Percentiles rank a stretch among this genome's conserved stretches.
These are phyloP conservation scores for Perizoma affinitatum DNA, from an alignment of 2,888 invertebrate genomes.

Conservation along the genomic window DNA sequence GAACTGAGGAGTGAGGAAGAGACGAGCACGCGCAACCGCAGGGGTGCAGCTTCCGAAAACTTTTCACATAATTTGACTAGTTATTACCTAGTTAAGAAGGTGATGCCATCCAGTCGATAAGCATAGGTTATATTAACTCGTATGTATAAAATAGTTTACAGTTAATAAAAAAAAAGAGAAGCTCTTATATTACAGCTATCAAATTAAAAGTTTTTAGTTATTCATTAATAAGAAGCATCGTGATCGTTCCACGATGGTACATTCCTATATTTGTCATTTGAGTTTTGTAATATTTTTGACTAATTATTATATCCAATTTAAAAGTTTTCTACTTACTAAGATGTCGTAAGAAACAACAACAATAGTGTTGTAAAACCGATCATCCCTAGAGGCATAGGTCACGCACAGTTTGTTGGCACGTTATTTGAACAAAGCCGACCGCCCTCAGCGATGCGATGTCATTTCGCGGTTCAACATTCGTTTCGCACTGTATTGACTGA, in stretches of 20 bases:
- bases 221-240: too few species aligned
- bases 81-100: conserved; percentile 5
- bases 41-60: conserved; percentile 56
- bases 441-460: conserved; percentile 70
- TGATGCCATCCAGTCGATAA: too few species aligned
- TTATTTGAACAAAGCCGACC: conserved; percentile 74
- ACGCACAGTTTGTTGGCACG: conserved; percentile 36
- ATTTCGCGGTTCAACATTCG: conserved; percentile 70
- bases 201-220: too few species aligned
- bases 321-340: background rate
- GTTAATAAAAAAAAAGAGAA: too few species aligned
- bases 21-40: conserved; percentile 53
- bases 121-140: too few species aligned
- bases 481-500: conserved; percentile 54
- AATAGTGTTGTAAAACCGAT: background rate
- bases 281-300: too few species aligned
- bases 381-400: conserved; percentile 35
- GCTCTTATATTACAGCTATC: too few species aligned
- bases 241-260: too few species aligned
- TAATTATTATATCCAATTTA: background rate
- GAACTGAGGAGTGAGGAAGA: conserved; percentile 74
- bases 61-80: conserved; percentile 41
- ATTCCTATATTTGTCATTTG: too few species aligned
- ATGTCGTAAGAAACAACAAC: background rate
- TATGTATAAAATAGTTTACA: too few species aligned